Evolutionary conservation across 23 tunicate genomes (phyloP).

Genomic region (Phallusia fumigata): DNA sequence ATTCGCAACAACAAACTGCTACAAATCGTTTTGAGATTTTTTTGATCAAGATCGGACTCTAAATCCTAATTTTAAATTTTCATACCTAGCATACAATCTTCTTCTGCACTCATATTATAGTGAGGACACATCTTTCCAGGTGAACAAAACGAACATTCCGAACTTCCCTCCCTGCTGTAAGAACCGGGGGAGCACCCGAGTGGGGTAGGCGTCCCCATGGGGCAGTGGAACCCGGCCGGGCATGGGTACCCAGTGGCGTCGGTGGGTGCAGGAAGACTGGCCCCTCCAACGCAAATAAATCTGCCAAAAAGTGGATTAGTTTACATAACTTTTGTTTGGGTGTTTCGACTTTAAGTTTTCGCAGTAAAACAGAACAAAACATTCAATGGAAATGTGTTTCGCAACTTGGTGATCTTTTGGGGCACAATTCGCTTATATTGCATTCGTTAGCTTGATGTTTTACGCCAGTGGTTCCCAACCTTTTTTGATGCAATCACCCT

Average conservation of each 20-base stretch:
- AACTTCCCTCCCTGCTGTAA: constrained; percentile 47
- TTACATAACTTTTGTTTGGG: not conserved
- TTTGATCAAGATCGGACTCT: too few relatives aligned
- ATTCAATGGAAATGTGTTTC: too few relatives aligned
- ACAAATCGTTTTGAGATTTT: too few relatives aligned
- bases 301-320: constrained; percentile 19
- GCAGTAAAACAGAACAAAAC: too few relatives aligned
- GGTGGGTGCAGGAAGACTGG: constrained; percentile 35
- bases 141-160: constrained; percentile 39
- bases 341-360: too few relatives aligned
- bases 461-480: too few relatives aligned
- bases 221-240: constrained; percentile 86
- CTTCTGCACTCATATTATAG: constrained; percentile 50
- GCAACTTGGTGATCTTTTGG: too few relatives aligned
- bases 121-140: constrained; percentile 60
- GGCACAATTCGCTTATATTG: too few relatives aligned
- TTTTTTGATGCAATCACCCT: too few relatives aligned
- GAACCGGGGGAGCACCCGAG: constrained; percentile 77
- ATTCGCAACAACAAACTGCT: too few relatives aligned
- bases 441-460: too few relatives aligned
- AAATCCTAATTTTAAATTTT: too few relatives aligned
- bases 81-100: constrained; percentile 54
- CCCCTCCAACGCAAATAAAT: constrained; percentile 74
- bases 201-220: constrained; percentile 60
- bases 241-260: constrained; percentile 89